These are phyloP conservation scores for Rhagonycha lutea DNA, from an alignment of 2,888 invertebrate species.

Conservation along the genomic window DNA sequence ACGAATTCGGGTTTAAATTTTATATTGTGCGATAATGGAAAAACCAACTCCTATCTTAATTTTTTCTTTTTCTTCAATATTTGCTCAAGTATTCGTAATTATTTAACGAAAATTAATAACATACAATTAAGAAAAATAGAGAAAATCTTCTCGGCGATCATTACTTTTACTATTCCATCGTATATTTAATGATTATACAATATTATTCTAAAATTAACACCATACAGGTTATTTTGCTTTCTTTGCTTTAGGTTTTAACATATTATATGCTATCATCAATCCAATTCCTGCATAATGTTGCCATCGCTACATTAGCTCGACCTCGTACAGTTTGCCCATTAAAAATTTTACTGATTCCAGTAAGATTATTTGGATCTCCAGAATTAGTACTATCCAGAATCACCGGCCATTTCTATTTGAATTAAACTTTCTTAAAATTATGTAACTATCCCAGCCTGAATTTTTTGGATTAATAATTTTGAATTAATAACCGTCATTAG, in stretches of 20 bases:
- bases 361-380: conserved; percentile 68
- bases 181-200: not conserved
- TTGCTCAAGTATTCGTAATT: no score
- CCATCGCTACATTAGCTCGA: conserved; percentile 77
- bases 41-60: no score
- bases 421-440: not conserved
- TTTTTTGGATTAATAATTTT: no score
- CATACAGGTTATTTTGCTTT: not conserved
- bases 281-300: conserved; percentile 71
- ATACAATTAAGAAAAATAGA: no score
- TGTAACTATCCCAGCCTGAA: not conserved
- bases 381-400: no score
- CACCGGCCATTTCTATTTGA: conserved; percentile 52
- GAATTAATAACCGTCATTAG: no score
- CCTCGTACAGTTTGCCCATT: conserved; percentile 72
- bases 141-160: no score
- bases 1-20: no score
- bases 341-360: conserved; percentile 72
- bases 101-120: no score
- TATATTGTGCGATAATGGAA: no score
- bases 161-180: not conserved
- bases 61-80: no score
- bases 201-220: not conserved
- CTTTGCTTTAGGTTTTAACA: conserved; percentile 64
- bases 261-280: conserved; percentile 64